Conservation (phyloP, 1,140 invertebrate species). For the Aphis craccivora region DNA sequence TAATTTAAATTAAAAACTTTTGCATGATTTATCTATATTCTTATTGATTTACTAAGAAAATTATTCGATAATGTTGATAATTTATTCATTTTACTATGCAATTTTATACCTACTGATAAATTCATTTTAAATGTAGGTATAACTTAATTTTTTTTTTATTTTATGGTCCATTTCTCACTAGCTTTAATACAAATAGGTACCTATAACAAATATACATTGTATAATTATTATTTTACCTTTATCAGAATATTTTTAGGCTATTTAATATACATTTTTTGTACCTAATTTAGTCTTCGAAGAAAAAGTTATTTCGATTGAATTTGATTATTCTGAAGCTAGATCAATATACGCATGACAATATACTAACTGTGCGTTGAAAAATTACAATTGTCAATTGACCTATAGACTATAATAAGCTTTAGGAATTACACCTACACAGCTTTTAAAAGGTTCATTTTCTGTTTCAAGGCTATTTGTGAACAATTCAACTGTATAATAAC, state of each 20-base stretch:
- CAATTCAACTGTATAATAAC: neutral
- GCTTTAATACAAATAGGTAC: no score
- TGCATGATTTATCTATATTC: no score
- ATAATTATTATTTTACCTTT: no score
- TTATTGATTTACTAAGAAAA: no score
- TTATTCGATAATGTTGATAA: no score
- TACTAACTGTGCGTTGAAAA: neutral
- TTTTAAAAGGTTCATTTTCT: slow-evolving; percentile 16
- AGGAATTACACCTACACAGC: neutral
- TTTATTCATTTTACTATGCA: neutral
- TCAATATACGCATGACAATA: neutral
- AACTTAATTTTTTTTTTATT: no score
- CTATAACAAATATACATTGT: neutral
- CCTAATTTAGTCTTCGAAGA: neutral
- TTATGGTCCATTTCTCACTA: no score
- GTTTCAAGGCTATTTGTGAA: neutral
- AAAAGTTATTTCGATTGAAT: neutral
- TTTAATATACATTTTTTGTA: neutral
- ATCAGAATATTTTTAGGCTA: neutral
- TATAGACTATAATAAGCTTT: neutral
- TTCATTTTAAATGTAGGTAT: no score
- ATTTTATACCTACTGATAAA: neutral
- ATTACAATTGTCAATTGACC: neutral
- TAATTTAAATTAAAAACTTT: no score
- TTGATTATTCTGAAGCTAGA: neutral